These are phyloP conservation scores for Scaeva pyrastri DNA, from an alignment of 2,888 invertebrate genomes.

Conservation along the genomic window DNA sequence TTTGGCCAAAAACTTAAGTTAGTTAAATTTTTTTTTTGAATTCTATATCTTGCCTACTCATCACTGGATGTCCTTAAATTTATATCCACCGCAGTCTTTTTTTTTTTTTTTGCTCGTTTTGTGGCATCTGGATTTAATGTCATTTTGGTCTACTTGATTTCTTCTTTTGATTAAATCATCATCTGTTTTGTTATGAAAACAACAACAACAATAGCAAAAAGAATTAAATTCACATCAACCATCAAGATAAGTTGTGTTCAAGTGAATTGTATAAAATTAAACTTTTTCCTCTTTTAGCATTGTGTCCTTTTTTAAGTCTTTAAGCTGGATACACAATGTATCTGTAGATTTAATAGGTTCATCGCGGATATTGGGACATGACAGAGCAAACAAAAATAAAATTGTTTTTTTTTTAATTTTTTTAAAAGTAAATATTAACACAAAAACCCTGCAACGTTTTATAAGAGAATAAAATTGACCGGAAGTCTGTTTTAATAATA, in stretches of 20 bases:
- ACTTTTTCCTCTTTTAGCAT: not conserved
- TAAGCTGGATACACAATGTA: not conserved
- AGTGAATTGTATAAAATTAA: not conserved
- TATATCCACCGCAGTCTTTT: not conserved
- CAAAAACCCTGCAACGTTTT: too few species aligned
- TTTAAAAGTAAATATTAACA: too few species aligned
- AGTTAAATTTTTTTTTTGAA: not conserved
- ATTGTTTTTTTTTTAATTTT: too few species aligned
- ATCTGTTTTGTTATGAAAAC: not conserved
- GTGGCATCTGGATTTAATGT: not conserved
- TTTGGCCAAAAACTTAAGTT: not conserved
- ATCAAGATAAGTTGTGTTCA: not conserved
- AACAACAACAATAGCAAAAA: conserved; percentile 7
- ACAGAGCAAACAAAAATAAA: not conserved
- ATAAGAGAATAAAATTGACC: too few species aligned
- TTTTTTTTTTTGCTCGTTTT: too few species aligned
- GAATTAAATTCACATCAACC: conserved; percentile 2
- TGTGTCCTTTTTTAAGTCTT: conserved; percentile 5
- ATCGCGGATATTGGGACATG: not conserved
- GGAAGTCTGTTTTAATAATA: too few species aligned
- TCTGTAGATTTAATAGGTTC: not conserved
- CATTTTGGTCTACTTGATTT: not conserved
- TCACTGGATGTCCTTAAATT: not conserved
- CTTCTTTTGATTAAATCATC: conserved; percentile 9
- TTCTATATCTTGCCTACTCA: not conserved